phyloP scores from a whole-genome alignment of 2,113 vertebrate genomes.

The Pristiophorus japonicus region DNA sequence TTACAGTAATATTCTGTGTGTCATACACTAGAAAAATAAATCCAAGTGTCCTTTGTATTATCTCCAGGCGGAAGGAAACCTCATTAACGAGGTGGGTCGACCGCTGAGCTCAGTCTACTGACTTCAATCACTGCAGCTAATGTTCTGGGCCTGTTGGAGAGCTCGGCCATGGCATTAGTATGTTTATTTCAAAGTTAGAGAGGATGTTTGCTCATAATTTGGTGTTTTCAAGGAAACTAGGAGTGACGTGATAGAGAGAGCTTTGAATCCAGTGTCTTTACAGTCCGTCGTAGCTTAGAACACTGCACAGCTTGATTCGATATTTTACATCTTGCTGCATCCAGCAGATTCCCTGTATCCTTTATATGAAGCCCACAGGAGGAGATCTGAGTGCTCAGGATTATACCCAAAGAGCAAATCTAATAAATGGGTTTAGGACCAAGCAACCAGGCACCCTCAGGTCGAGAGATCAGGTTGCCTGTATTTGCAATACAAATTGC shows the following conservation, averaged over 20 bases:
- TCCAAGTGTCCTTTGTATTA: not conserved
- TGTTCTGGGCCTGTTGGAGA: not conserved
- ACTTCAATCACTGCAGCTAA: not conserved
- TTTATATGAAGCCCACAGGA: not conserved
- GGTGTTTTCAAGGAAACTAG: not conserved
- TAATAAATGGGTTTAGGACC: not conserved
- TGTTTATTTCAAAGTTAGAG: not conserved
- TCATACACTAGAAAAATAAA: not conserved
- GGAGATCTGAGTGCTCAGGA: not conserved
- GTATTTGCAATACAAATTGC: not conserved
- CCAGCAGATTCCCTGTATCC: not conserved
- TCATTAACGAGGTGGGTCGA: conserved; percentile 10
- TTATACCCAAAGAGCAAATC: not conserved
- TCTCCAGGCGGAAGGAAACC: conserved; percentile 18
- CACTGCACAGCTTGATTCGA: not conserved
- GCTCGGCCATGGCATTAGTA: not conserved
- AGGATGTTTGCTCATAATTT: not conserved
- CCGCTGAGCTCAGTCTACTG: not conserved
- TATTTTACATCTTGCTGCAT: not conserved
- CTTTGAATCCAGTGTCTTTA: too few relatives aligned
- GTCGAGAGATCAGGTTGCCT: not conserved
- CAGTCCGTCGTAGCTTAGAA: not conserved
- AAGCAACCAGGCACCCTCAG: not conserved
- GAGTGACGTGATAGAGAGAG: not conserved
- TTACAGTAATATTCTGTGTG: not conserved